These are phyloP conservation scores for Neelides sp. DNA, from an alignment of 1,140 invertebrate genomes.

Conservation along the genomic window DNA sequence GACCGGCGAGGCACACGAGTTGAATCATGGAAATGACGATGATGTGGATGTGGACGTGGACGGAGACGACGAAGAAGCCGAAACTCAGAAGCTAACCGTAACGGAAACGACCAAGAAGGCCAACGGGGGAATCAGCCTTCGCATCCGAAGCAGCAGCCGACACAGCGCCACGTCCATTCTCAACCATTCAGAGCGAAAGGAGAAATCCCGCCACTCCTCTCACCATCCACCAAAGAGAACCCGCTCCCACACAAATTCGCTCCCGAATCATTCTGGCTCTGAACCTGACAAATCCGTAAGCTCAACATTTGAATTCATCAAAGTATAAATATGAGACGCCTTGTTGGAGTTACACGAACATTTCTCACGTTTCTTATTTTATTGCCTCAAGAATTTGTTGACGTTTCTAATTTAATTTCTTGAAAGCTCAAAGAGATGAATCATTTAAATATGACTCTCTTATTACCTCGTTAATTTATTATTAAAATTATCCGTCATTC, in stretches of 20 bases:
- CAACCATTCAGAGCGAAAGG: too few relatives aligned
- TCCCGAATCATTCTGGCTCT: constrained; percentile 10
- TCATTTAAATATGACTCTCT: too few relatives aligned
- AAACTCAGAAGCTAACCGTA: neutral
- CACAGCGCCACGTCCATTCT: too few relatives aligned
- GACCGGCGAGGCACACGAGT: neutral
- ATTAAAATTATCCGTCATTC: too few relatives aligned
- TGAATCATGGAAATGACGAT: constrained; percentile 11
- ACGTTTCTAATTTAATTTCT: too few relatives aligned
- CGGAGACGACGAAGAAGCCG: constrained; percentile 8
- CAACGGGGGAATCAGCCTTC: neutral
- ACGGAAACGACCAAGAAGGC: neutral
- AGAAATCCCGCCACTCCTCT: constrained; percentile 2
- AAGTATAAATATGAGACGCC: neutral
- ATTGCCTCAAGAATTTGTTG: too few relatives aligned
- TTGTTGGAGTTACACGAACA: neutral
- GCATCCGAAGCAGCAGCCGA: constrained; percentile 8
- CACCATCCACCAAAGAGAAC: constrained; percentile 23
- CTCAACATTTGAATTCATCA: constrained; percentile 3
- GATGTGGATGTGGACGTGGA: constrained; percentile 24
- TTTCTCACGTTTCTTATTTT: constrained; percentile 1
- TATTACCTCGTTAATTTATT: too few relatives aligned
- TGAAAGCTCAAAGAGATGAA: too few relatives aligned
- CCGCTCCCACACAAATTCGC: constrained; percentile 25
- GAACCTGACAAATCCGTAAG: constrained; percentile 15